Percentiles rank a stretch among this genome's conserved stretches.
These are phyloP conservation scores for Anthoscopus minutus DNA, from an alignment of 2,113 vertebrate genomes.

Conservation along the genomic window DNA sequence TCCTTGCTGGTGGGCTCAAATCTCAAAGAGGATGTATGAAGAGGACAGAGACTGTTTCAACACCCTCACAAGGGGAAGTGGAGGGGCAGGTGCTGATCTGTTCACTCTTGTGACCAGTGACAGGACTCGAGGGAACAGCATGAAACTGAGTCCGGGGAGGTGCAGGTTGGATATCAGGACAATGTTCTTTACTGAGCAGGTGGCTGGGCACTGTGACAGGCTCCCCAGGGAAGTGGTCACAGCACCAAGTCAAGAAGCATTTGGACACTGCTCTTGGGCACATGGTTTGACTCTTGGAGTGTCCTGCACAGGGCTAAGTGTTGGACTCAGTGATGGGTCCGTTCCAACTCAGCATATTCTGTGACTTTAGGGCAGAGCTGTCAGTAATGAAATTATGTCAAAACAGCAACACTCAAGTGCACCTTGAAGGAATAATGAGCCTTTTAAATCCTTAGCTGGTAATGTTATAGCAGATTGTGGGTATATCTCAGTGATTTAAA, in stretches of 20 bases:
- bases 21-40: not conserved
- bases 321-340: not conserved
- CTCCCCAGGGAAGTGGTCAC: not conserved
- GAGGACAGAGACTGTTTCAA: not conserved
- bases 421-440: not conserved
- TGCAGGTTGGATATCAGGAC: not conserved
- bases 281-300: not conserved
- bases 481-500: not conserved
- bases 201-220: rapidly evolving
- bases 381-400: not conserved
- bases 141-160: not conserved
- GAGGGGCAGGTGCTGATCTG: not conserved
- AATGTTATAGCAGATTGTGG: not conserved
- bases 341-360: not conserved
- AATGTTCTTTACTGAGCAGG: not conserved
- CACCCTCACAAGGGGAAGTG: rapidly evolving
- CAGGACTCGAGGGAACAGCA: not conserved
- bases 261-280: not conserved
- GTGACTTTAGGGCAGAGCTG: not conserved
- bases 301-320: rapidly evolving
- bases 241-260: not conserved
- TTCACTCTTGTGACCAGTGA: not conserved
- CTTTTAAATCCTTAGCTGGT: not conserved
- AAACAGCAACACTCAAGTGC: not conserved
- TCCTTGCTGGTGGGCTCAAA: not conserved